A percentile compares a stretch with the other conserved stretches of the same genome.
These are phyloP conservation scores for Rhopalosiphum padi DNA, from an alignment of 1,140 invertebrate genomes.

Conservation along the genomic window DNA sequence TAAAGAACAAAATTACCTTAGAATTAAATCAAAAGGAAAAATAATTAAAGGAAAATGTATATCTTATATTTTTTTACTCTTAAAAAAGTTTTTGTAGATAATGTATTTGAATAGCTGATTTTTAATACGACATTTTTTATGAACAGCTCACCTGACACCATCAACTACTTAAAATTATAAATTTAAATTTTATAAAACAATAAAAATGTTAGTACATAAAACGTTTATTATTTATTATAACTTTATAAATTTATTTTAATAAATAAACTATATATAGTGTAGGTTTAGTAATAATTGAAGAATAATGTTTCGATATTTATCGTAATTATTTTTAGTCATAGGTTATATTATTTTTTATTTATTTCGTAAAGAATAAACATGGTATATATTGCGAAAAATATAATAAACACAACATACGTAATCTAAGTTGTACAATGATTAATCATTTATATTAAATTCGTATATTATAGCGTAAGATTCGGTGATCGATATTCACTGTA, in stretches of 20 bases:
- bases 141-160: background rate
- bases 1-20: background rate
- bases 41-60: too few relatives aligned
- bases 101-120: too few relatives aligned
- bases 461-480: background rate
- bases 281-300: background rate
- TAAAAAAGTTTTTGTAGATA: too few relatives aligned
- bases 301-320: background rate
- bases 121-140: background rate
- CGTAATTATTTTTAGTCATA: background rate
- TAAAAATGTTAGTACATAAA: background rate
- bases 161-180: slow-evolving; percentile 5
- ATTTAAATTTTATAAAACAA: background rate
- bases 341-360: background rate
- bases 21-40: background rate
- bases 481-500: background rate
- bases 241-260: background rate
- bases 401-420: background rate
- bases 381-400: background rate
- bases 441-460: background rate
- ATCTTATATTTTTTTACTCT: too few relatives aligned
- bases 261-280: background rate
- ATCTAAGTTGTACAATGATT: background rate
- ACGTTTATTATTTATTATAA: background rate
- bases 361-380: background rate